Evolutionary conservation across 2,888 invertebrate species (phyloP).

Genomic region (Acholoe squamosa): DNA sequence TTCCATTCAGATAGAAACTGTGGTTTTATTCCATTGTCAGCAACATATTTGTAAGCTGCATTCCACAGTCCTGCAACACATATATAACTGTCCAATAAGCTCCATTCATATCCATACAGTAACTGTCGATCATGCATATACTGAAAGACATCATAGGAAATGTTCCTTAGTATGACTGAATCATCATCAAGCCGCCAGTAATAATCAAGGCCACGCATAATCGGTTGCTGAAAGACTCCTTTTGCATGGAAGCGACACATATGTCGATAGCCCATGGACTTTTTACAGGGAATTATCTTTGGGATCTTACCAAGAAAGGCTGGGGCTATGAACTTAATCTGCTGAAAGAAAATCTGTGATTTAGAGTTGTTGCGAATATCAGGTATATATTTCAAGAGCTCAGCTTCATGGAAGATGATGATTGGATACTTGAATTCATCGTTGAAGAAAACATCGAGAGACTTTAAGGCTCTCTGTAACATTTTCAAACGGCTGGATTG

Average conservation of each 20-base stretch:
- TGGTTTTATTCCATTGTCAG: slow-evolving; percentile 55
- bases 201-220: slow-evolving; percentile 69
- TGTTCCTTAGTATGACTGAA: slow-evolving; percentile 64
- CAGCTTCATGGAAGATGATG: slow-evolving; percentile 71
- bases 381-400: slow-evolving; percentile 23
- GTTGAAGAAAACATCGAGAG: slow-evolving; percentile 68
- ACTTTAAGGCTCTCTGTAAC: slow-evolving; percentile 57
- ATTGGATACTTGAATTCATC: slow-evolving; percentile 69
- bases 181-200: slow-evolving; percentile 72
- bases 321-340: slow-evolving; percentile 67
- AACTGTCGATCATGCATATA: slow-evolving; percentile 65
- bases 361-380: slow-evolving; percentile 49
- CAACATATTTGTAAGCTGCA: slow-evolving; percentile 65
- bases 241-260: slow-evolving; percentile 73
- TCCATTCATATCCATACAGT: slow-evolving; percentile 69
- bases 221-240: slow-evolving; percentile 68
- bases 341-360: slow-evolving; percentile 68
- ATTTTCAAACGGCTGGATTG: slow-evolving; percentile 46
- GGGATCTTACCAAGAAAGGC: slow-evolving; percentile 62
- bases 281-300: slow-evolving; percentile 64
- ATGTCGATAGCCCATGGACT: slow-evolving; percentile 69
- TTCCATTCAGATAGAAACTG: slow-evolving; percentile 67
- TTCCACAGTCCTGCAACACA: slow-evolving; percentile 70
- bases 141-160: slow-evolving; percentile 70
- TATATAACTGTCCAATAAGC: slow-evolving; percentile 47